Evolutionary conservation across 1,140 invertebrate genomes (phyloP).

Genomic region (Kradibia gibbosae): DNA sequence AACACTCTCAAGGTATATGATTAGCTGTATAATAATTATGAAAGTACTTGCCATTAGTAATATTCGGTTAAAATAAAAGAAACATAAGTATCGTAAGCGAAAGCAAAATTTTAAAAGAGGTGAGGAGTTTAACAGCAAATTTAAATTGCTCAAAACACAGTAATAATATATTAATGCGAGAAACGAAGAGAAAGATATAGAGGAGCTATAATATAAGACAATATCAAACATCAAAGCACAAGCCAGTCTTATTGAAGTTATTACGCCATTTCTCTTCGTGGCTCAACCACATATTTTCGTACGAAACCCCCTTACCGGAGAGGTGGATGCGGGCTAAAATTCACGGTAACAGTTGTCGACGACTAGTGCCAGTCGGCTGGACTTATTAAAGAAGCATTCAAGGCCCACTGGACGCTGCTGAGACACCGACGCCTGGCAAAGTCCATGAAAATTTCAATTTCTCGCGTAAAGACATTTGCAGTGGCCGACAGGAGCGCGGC

Average conservation of each 20-base stretch:
- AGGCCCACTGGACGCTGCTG: neutral
- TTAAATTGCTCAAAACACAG: neutral
- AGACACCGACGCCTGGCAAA: neutral
- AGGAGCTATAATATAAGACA: neutral
- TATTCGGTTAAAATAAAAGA: neutral
- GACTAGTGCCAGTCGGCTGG: neutral
- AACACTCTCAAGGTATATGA: constrained; percentile 56
- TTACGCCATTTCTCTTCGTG: neutral
- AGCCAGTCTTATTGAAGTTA: neutral
- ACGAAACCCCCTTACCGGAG: neutral
- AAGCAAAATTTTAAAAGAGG: too few species aligned
- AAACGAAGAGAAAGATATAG: neutral
- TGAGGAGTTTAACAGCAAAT: too few species aligned
- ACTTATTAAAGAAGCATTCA: constrained; percentile 1
- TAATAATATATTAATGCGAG: neutral
- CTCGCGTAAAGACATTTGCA: constrained; percentile 42
- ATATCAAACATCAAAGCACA: neutral
- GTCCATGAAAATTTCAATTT: constrained; percentile 44
- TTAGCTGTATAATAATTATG: neutral
- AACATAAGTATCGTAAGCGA: too few species aligned
- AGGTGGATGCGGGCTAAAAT: neutral
- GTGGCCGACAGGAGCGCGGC: neutral
- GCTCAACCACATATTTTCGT: too few species aligned
- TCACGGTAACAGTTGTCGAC: neutral
- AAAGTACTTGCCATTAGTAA: neutral